These are phyloP conservation scores for Oceanodroma tethys DNA, from an alignment of 2,113 vertebrate species.

Conservation along the genomic window DNA sequence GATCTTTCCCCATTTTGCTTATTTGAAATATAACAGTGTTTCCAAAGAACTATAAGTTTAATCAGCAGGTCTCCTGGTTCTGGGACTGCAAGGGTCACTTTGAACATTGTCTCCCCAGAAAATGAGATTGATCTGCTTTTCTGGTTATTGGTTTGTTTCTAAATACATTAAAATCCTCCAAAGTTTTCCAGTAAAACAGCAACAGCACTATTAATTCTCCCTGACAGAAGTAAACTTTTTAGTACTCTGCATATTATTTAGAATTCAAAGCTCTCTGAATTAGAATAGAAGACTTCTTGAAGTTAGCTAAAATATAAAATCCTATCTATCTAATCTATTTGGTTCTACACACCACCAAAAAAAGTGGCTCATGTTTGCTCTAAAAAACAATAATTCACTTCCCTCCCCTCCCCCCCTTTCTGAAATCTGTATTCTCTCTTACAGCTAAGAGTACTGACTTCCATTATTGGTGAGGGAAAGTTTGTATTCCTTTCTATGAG, in stretches of 20 bases:
- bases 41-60: neutral
- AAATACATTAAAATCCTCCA: neutral
- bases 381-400: neutral
- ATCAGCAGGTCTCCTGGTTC: neutral
- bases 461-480: neutral
- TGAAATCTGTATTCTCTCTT: neutral
- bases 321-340: neutral
- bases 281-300: neutral
- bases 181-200: neutral
- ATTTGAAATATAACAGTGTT: neutral
- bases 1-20: neutral
- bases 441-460: neutral
- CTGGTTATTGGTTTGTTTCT: neutral
- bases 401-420: accelerated
- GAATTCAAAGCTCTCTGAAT: neutral
- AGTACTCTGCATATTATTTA: neutral
- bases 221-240: neutral
- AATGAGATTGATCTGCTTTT: neutral
- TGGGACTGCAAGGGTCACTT: neutral
- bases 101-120: neutral
- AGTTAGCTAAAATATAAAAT: neutral
- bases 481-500: neutral
- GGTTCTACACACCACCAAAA: neutral
- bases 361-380: neutral
- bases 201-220: neutral